phyloP scores from a whole-genome alignment of 2,888 invertebrate genomes.

The Esperia sulphurella region DNA sequence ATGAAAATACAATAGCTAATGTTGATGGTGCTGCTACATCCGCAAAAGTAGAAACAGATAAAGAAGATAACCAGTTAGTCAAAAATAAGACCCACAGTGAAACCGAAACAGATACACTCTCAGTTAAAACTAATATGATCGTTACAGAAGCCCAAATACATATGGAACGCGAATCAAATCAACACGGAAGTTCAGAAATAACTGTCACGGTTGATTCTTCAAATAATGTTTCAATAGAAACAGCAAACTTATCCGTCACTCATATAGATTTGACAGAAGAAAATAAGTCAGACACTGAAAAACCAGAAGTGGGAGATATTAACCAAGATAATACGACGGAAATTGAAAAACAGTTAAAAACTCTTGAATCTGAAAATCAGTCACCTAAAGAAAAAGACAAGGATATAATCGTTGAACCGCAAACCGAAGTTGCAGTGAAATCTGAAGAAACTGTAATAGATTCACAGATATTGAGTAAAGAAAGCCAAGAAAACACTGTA shows the following conservation, averaged over 20 bases:
- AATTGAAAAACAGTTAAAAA: slow-evolving; percentile 12
- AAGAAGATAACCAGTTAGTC: slow-evolving; percentile 34
- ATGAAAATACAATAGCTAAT: slow-evolving; percentile 29
- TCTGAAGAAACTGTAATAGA: slow-evolving; percentile 9
- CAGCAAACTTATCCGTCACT: slow-evolving; percentile 55
- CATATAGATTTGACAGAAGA: slow-evolving; percentile 51
- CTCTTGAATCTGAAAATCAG: slow-evolving; percentile 5
- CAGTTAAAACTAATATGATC: slow-evolving; percentile 71
- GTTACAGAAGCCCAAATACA: slow-evolving; percentile 76
- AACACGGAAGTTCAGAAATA: slow-evolving; percentile 65
- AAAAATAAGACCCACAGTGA: slow-evolving; percentile 61
- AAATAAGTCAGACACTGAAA: slow-evolving; percentile 27
- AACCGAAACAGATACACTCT: slow-evolving; percentile 70
- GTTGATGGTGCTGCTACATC: slow-evolving; percentile 23
- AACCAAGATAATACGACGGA: slow-evolving; percentile 2
- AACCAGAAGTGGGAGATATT: slow-evolving; percentile 13
- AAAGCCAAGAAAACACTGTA: slow-evolving; percentile 16
- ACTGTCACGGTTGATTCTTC: slow-evolving; percentile 64
- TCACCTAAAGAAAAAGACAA: slow-evolving; percentile 5
- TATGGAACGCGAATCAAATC: slow-evolving; percentile 63
- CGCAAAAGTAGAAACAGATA: slow-evolving; percentile 42
- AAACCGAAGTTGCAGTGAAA: slow-evolving; percentile 15
- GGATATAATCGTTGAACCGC: background rate
- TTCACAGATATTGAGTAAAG: slow-evolving; percentile 7
- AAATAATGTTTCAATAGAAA: slow-evolving; percentile 69